Percentiles rank a stretch among this genome's conserved stretches.
Conservation (phyloP, 2,888 invertebrate species). For the Nebria salina region DNA sequence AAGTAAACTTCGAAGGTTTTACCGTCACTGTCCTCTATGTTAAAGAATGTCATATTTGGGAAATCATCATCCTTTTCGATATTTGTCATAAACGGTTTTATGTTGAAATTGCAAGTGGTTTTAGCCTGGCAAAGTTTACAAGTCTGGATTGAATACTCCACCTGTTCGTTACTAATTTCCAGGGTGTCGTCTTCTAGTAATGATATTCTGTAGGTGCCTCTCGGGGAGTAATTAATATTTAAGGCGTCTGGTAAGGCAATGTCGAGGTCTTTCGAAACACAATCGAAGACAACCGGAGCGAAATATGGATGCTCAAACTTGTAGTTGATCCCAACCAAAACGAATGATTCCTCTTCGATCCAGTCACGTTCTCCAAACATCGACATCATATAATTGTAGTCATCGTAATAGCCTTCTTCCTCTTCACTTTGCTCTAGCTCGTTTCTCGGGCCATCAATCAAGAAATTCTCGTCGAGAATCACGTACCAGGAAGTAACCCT, state of each 20-base stretch:
- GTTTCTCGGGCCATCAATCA: background rate
- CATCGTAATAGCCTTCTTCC: background rate
- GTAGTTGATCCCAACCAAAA: conserved; percentile 45
- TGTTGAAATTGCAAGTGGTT: conserved; percentile 25
- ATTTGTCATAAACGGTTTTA: conserved; percentile 6
- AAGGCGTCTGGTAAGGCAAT: conserved; percentile 29
- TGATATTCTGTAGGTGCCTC: conserved; percentile 5
- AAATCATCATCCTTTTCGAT: background rate
- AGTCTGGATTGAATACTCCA: conserved; percentile 11
- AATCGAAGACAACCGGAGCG: conserved; percentile 46
- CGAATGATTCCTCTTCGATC: conserved; percentile 34
- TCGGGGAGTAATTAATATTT: background rate
- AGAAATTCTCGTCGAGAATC: conserved; percentile 21
- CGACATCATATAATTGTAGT: conserved; percentile 13
- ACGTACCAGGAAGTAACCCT: conserved; percentile 47
- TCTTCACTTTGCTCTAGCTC: background rate
- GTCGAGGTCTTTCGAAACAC: conserved; percentile 2
- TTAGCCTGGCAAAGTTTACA: conserved; percentile 6
- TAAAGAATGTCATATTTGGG: conserved; percentile 8
- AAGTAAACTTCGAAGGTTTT: conserved; percentile 23
- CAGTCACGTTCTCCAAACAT: background rate
- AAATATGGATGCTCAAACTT: conserved; percentile 50
- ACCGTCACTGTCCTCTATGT: conserved; percentile 12
- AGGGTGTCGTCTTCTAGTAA: conserved; percentile 20
- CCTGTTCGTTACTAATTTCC: background rate